Evolutionary conservation across 2,888 invertebrate species (phyloP), one percentile per base, ranked within the genome.

Genomic region (Eurytoma adleriae): DNA sequence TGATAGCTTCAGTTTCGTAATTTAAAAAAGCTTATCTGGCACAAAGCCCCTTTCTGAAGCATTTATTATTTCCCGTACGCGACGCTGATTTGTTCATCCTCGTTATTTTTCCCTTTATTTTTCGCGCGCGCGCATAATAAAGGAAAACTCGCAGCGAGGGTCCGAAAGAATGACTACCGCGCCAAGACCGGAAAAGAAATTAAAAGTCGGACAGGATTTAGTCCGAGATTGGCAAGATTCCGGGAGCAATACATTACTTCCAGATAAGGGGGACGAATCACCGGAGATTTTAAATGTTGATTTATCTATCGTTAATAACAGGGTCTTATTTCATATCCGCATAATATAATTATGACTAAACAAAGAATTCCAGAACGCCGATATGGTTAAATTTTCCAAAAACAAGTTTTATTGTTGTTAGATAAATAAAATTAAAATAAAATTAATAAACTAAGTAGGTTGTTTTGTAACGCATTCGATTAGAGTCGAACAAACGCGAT

Each of bases 1-100:
- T 71, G 80, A 80, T 77, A 72, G 80, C 77, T 76, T 73, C 72
- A 80, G 80, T 80, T 77, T 80, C 73, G 71, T 77, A 77, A 80
- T 80, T 80, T 76, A 80, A 80, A 80, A 77, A 77, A 77, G 80
- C 80, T 80, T 80, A 80, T 80, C 80, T 80, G 72, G 77, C 80
- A 77, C 68, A 72, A 80, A 77, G 77, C 76, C 54, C 64, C 72
- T 76, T 72, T 79, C 68, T 69, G 40, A 62, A 72, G 73, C 80
- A 73, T 80, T 80, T 77, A 72, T 80, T 80, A 80, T 80, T 80
- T 80, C 73, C 70, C 61, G 75, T 40, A 69, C 75, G 52, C 59
- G 64, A 77, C 73, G 57, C 72, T 77, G 72, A 77, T 77, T 80
- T 71, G 72, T 80, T 77, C 62, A 30, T 61, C 72, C 67, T 76